A percentile compares a stretch with the other conserved stretches of the same genome.
phyloP scores from a whole-genome alignment of 2,888 invertebrate species.

The Epirrhoe alternata region DNA sequence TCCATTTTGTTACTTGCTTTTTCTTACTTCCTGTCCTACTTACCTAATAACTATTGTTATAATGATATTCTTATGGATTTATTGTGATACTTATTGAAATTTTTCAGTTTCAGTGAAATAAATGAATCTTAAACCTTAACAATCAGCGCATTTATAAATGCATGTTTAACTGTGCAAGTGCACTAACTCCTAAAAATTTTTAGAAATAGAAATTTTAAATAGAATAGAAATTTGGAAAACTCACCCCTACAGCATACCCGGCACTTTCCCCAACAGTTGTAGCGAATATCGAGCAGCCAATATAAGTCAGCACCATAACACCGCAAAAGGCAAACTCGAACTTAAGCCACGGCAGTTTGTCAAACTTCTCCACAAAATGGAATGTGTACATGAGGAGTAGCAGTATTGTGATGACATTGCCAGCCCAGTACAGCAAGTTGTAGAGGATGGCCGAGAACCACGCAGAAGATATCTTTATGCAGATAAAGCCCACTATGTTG shows the following conservation, averaged over 20 bases:
- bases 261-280: conserved; percentile 84
- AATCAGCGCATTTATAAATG: no score
- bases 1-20: no score
- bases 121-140: no score
- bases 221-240: conserved; percentile 52
- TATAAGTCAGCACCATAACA: conserved; percentile 88
- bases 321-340: conserved; percentile 91
- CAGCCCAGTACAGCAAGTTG: conserved; percentile 91
- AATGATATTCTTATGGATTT: no score
- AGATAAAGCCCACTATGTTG: conserved; percentile 92
- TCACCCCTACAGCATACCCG: conserved; percentile 91
- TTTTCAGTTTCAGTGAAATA: no score
- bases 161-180: no score
- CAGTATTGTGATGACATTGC: conserved; percentile 90
- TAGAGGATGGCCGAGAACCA: conserved; percentile 89
- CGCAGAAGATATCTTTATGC: conserved; percentile 87
- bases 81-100: no score
- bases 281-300: conserved; percentile 90
- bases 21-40: no score
- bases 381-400: conserved; percentile 91
- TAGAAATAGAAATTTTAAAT: no score
- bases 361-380: conserved; percentile 93
- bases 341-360: conserved; percentile 93
- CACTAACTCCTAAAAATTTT: no score
- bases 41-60: no score